These are phyloP conservation scores for Cervus canadensis DNA, from an alignment of 2,113 vertebrate genomes.

Conservation along the genomic window DNA sequence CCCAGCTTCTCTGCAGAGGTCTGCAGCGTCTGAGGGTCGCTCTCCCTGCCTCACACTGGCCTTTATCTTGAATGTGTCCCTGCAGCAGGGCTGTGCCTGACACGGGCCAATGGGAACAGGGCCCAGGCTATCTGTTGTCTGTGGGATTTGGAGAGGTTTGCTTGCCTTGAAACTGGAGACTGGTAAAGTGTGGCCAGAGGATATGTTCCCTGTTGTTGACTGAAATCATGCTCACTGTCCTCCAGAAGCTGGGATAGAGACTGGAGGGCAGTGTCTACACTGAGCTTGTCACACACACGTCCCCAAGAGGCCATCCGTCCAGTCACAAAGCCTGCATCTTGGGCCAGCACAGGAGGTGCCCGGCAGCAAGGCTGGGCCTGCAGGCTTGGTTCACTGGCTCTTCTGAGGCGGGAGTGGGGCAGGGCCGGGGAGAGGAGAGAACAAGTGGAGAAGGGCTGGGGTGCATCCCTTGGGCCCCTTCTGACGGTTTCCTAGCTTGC, in stretches of 20 bases:
- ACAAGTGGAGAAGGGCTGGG: no score
- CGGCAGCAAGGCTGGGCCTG: accelerated
- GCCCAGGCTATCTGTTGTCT: background rate
- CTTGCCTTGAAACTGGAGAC: background rate
- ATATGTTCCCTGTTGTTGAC: background rate
- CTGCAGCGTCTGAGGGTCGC: accelerated
- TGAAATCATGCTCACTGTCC: background rate
- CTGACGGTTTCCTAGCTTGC: background rate
- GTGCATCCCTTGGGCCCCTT: background rate
- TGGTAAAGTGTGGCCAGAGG: background rate
- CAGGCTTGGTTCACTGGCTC: background rate
- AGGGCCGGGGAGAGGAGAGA: background rate
- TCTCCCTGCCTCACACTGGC: background rate
- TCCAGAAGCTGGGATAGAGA: background rate
- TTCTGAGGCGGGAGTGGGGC: background rate
- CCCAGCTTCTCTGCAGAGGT: background rate
- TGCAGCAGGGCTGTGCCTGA: background rate
- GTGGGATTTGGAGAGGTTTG: background rate
- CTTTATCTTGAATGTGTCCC: background rate
- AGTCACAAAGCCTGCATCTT: background rate
- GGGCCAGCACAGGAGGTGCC: no score
- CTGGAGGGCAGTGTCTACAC: background rate
- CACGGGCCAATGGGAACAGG: accelerated
- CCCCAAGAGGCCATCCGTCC: accelerated
- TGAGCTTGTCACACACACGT: background rate